phyloP scores from a whole-genome alignment of 2,113 vertebrate species.

The Thunnus thynnus region DNA sequence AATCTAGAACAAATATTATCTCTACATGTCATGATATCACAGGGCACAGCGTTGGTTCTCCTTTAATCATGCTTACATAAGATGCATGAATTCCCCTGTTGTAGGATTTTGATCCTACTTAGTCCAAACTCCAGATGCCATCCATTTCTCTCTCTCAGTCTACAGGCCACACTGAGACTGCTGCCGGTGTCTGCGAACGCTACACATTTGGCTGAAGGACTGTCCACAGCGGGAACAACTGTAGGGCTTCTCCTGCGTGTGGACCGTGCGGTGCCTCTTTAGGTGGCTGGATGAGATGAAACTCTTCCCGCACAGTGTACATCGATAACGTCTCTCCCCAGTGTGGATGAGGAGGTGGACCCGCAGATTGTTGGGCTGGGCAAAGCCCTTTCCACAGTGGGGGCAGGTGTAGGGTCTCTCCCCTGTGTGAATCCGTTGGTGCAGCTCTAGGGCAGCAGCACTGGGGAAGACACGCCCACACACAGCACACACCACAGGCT shows the following conservation, averaged over 20 bases:
- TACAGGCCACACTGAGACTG: conserved; percentile 81
- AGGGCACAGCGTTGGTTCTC: background rate
- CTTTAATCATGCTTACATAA: conserved; percentile 29
- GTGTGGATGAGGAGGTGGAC: conserved; percentile 82
- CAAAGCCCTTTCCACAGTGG: conserved; percentile 80
- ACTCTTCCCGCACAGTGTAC: conserved; percentile 78
- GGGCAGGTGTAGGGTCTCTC: conserved; percentile 77
- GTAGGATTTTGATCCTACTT: conserved; percentile 4
- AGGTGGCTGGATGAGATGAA: conserved; percentile 81
- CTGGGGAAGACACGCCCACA: conserved; percentile 69
- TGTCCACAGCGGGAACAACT: conserved; percentile 79
- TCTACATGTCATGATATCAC: conserved; percentile 28
- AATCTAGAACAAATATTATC: conserved; percentile 38
- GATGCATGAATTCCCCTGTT: background rate
- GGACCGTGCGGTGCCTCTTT: conserved; percentile 80
- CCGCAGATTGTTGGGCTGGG: conserved; percentile 80
- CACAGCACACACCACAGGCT: conserved; percentile 55
- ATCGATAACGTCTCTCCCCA: conserved; percentile 75
- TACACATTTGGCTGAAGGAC: conserved; percentile 81
- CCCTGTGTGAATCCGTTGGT: conserved; percentile 72
- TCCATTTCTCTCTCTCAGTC: background rate
- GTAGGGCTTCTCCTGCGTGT: conserved; percentile 83
- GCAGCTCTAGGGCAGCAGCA: conserved; percentile 59
- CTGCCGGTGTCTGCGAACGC: conserved; percentile 78
- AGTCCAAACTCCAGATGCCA: background rate